Base-by-base conservation (phyloP, 2,113 vertebrate species). In the Scalopus aquaticus region DNA sequence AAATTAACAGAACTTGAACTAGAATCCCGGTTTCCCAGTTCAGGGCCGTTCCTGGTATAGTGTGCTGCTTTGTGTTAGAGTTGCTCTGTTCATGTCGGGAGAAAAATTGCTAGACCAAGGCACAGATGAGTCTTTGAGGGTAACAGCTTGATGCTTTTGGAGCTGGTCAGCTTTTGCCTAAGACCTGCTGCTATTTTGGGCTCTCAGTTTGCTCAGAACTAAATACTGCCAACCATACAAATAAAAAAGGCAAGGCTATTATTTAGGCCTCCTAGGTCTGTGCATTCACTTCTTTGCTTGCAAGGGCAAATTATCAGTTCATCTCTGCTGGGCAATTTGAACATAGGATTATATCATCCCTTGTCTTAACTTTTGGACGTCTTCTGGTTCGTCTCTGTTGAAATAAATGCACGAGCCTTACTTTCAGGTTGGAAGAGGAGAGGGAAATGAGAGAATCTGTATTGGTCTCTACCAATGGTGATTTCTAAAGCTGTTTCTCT, bases 121-220 rank as follows among this genome's bases (percentile, higher is more conserved):
- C 60, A 87, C 91, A 93, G 88, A 51, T 73, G 54, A 78, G 28
- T 44, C 84, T 97, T 97, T 92, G 84, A 97, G 77, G 80, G 73
- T 91, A 96, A 93, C 91, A 94, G 95, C 77, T 93, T 92, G 80
- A 81, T 85, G 49, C 83, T 94, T 96, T 92, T 91, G 83, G 56
- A 96, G 76, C 79, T 85, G 94, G 93, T 81, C 80, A 96, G 89
- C 83, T 96, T 95, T 93, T 94, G 60, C 79, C 74, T 32, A 72
- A 94, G 86, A 95, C 64, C 86, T 65, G 70, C 73, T 82, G 78
- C 89, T 97, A 95, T 96, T 97, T 95, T 91, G 76, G 73, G 70
- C 39, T 94, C 77, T 86, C 65, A 3, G 49, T 94, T 94, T 89
- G 73, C 88, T 91, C 72, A 95, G 84, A 97, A 83, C 86, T 93